These are phyloP conservation scores for Carollia perspicillata DNA, from an alignment of 2,113 vertebrate genomes.

Conservation along the genomic window DNA sequence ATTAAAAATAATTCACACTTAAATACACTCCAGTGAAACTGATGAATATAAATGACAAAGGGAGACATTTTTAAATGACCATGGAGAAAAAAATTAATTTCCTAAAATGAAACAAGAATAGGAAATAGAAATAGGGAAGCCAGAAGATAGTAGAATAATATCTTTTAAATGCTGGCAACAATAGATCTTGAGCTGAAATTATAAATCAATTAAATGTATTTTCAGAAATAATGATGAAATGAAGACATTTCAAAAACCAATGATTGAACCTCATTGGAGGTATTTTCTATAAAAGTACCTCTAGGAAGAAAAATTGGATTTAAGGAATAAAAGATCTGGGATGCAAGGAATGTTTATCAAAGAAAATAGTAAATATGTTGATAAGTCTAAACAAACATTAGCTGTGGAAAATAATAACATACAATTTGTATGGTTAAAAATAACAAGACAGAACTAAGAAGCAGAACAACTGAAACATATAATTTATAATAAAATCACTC, in stretches of 20 bases:
- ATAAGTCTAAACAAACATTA: slow-evolving; percentile 15
- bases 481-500: slow-evolving; percentile 15
- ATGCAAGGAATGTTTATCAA: slow-evolving; percentile 27
- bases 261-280: background rate
- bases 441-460: background rate
- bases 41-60: background rate
- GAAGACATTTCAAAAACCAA: background rate
- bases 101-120: background rate
- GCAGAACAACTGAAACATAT: background rate
- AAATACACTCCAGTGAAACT: background rate
- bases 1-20: background rate
- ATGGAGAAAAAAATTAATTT: background rate
- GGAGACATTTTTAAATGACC: background rate
- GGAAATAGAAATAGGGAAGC: background rate
- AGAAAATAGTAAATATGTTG: background rate
- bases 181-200: background rate
- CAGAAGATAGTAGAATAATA: background rate
- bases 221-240: background rate
- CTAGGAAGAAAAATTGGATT: background rate
- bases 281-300: background rate
- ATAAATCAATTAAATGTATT: background rate
- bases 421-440: slow-evolving; percentile 54
- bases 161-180: background rate
- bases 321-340: background rate
- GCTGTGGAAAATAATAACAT: slow-evolving; percentile 25